Percentiles rank a stretch among this genome's conserved stretches.
Evolutionary conservation across 2,797 vertebrate species (phyloP).

Genomic region (Crypturellus tataupa): DNA sequence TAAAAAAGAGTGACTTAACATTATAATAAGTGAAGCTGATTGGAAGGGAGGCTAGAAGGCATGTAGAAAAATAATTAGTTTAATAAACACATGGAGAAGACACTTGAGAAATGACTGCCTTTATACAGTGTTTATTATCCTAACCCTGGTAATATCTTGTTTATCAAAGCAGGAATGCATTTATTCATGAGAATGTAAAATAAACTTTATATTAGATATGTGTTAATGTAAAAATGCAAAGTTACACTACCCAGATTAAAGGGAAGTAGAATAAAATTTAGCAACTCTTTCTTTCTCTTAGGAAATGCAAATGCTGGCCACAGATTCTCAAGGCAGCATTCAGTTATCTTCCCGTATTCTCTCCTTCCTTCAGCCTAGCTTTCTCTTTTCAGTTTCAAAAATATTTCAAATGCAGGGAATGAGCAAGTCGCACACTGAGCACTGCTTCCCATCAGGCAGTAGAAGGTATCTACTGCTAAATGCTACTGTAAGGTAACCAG

Average conservation of each 20-base stretch:
- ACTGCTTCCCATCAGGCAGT: background rate
- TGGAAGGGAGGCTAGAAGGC: background rate
- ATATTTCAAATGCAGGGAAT: background rate
- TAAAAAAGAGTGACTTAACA: constrained; percentile 54
- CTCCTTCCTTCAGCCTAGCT: background rate
- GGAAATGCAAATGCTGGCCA: background rate
- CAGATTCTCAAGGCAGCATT: background rate
- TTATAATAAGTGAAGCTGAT: background rate
- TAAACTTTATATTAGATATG: background rate
- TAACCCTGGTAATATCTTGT: background rate
- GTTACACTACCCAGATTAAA: background rate
- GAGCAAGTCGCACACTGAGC: background rate
- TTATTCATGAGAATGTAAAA: background rate
- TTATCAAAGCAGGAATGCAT: background rate
- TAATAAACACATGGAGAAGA: constrained; percentile 44
- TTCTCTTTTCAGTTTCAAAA: background rate
- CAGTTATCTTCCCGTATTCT: background rate
- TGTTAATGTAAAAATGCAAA: background rate
- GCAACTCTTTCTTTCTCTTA: background rate
- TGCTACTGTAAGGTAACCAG: background rate
- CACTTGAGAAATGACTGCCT: background rate
- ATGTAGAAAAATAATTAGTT: constrained; percentile 28
- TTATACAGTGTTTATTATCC: background rate
- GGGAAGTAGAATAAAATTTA: background rate
- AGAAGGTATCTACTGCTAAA: background rate